Conservation (phyloP, 2,888 invertebrate genomes). For the Microctonus brassicae region DNA sequence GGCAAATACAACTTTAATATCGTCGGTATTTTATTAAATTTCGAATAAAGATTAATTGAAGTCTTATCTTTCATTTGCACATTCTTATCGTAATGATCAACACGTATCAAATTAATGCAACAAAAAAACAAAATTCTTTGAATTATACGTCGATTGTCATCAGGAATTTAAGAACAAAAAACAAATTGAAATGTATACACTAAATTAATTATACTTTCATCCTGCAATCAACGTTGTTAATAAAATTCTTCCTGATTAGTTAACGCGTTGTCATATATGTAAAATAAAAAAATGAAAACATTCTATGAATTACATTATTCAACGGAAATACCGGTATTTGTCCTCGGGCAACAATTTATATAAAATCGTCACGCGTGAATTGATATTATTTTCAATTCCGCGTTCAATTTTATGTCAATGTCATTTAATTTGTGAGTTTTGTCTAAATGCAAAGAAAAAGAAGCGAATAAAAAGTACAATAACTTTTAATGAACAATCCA, state of each 20-base stretch:
- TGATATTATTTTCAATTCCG: slow-evolving; percentile 22
- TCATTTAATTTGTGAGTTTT: not conserved
- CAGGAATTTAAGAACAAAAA: not conserved
- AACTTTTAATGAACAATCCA: too few relatives aligned
- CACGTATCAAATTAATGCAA: not conserved
- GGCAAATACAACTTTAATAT: not conserved
- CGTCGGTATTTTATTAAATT: not conserved
- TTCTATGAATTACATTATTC: not conserved
- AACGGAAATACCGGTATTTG: not conserved
- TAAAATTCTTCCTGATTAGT: not conserved
- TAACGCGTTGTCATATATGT: not conserved
- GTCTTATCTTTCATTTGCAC: not conserved
- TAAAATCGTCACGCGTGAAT: slow-evolving; percentile 6
- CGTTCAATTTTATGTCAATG: slow-evolving; percentile 32
- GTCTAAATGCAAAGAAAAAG: not conserved
- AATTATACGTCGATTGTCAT: not conserved
- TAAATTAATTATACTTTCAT: not conserved
- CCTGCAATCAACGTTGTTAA: not conserved
- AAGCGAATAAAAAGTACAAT: not conserved
- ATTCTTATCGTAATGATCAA: not conserved
- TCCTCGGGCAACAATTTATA: not conserved
- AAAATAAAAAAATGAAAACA: not conserved
- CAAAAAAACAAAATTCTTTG: not conserved
- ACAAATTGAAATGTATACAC: not conserved
- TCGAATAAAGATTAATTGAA: not conserved